These are phyloP conservation scores for Pristionchus entomophagus DNA, from an alignment of 2,888 invertebrate species.

Conservation along the genomic window DNA sequence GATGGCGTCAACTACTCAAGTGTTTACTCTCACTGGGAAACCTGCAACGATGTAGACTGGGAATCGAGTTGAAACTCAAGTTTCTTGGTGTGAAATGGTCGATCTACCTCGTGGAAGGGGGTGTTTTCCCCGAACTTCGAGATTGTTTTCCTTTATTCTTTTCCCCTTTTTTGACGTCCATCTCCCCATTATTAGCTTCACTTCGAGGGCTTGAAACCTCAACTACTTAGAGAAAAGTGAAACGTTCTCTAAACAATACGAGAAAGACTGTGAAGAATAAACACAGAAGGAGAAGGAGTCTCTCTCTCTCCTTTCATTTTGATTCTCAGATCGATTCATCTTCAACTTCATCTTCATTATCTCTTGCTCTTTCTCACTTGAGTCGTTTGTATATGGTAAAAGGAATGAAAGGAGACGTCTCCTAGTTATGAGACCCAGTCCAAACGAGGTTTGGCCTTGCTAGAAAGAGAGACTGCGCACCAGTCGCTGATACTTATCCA, in stretches of 20 bases:
- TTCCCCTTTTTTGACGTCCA: neutral
- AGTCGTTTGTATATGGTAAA: neutral
- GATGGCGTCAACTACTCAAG: neutral
- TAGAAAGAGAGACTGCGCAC: neutral
- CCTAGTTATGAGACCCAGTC: constrained; percentile 14
- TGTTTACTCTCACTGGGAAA: neutral
- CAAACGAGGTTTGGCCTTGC: neutral
- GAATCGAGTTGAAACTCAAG: neutral
- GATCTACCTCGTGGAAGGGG: constrained; percentile 21
- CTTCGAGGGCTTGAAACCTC: neutral
- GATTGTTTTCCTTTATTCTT: constrained; percentile 4
- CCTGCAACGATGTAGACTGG: neutral
- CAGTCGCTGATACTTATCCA: neutral
- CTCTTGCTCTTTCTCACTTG: too few relatives aligned
- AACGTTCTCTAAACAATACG: constrained; percentile 34
- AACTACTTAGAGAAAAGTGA: neutral
- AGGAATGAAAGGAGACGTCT: neutral
- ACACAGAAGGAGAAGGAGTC: neutral
- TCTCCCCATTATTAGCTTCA: constrained; percentile 4
- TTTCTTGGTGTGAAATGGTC: neutral
- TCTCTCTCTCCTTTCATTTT: too few relatives aligned
- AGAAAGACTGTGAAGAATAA: neutral
- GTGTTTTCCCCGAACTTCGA: constrained; percentile 5
- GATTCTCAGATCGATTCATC: too few relatives aligned
- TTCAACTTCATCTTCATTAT: too few relatives aligned